Evolutionary conservation across 2,113 vertebrate species (phyloP).

Genomic region (Globicephala melas): DNA sequence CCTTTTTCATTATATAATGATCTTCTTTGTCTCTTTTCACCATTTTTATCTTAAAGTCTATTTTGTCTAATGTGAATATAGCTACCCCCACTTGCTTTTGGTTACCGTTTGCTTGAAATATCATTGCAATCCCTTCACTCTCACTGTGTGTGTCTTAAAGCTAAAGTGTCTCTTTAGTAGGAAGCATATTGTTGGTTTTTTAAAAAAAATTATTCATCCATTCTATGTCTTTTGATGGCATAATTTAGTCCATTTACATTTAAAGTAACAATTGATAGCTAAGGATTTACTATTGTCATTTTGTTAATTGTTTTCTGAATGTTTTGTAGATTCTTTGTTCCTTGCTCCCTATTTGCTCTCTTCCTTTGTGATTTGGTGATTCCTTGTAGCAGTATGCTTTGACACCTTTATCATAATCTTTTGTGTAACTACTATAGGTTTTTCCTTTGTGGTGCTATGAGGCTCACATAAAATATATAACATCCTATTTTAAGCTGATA

Average conservation of each 20-base stretch:
- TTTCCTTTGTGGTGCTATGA: neutral
- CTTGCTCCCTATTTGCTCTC: neutral
- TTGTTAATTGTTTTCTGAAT: neutral
- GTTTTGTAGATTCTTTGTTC: neutral
- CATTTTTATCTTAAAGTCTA: neutral
- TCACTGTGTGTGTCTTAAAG: neutral
- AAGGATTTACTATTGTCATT: neutral
- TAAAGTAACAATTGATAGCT: neutral
- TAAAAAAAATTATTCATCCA: neutral
- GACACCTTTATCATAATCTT: neutral
- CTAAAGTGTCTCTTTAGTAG: neutral
- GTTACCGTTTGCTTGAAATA: neutral
- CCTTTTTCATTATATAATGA: neutral
- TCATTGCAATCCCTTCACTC: neutral
- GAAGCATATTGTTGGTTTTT: neutral
- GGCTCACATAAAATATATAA: neutral
- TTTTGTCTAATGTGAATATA: neutral
- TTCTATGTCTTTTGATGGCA: neutral
- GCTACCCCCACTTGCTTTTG: neutral
- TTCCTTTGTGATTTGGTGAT: neutral
- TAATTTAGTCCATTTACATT: neutral
- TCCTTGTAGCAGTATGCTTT: neutral
- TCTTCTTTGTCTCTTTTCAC: neutral
- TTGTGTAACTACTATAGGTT: neutral
- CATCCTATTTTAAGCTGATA: neutral